Evolutionary conservation across 2,888 invertebrate species (phyloP).

Genomic region (Cenopis cana): DNA sequence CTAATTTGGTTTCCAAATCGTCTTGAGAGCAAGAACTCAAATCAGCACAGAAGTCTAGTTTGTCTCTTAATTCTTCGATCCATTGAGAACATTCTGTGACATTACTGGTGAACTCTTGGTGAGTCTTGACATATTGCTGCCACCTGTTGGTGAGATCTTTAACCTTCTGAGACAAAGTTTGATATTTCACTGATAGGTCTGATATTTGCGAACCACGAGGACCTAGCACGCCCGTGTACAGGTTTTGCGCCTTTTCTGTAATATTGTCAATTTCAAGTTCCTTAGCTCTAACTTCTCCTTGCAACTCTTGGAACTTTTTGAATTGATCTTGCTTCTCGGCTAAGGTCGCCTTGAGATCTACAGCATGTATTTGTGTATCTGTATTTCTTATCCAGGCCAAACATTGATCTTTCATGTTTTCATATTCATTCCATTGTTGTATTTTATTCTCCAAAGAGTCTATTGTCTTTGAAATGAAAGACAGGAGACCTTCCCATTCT

Average conservation of each 20-base stretch:
- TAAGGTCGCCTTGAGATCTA: slow-evolving; percentile 93
- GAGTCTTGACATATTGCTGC: slow-evolving; percentile 95
- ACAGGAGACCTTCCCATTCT: slow-evolving; percentile 94
- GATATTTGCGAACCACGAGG: slow-evolving; percentile 93
- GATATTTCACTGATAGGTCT: slow-evolving; percentile 96
- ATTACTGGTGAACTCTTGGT: slow-evolving; percentile 94
- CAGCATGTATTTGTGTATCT: slow-evolving; percentile 94
- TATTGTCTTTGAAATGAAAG: slow-evolving; percentile 91
- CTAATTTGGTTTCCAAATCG: slow-evolving; percentile 93
- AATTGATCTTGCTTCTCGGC: slow-evolving; percentile 94
- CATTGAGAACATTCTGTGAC: slow-evolving; percentile 92
- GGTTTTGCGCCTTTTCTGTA: slow-evolving; percentile 94
- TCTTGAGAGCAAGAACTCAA: slow-evolving; percentile 92
- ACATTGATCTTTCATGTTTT: slow-evolving; percentile 93
- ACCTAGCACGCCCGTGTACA: slow-evolving; percentile 90
- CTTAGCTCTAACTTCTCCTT: slow-evolving; percentile 95
- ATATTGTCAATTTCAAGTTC: slow-evolving; percentile 97
- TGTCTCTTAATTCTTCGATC: slow-evolving; percentile 93
- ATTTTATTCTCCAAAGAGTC: slow-evolving; percentile 92
- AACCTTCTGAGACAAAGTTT: slow-evolving; percentile 94
- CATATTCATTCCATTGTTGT: slow-evolving; percentile 96
- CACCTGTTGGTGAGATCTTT: slow-evolving; percentile 96
- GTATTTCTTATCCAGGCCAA: slow-evolving; percentile 94
- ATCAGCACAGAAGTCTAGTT: slow-evolving; percentile 94
- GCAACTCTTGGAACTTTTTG: slow-evolving; percentile 90